Conservation (phyloP, 1,140 invertebrate genomes). For the Ectropis grisescens region DNA sequence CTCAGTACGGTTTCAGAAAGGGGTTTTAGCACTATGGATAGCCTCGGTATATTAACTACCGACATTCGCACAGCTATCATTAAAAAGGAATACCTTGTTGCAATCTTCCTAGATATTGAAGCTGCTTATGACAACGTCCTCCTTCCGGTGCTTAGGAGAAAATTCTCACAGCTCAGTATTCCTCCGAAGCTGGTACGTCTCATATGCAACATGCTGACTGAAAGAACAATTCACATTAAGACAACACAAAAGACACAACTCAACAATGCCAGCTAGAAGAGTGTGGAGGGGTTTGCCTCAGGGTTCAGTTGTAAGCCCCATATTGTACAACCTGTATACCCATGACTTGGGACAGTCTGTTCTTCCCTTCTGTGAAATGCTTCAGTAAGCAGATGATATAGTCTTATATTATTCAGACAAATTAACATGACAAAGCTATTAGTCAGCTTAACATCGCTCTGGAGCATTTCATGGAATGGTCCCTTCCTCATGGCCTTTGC, state of each 20-base stretch:
- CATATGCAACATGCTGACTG: conserved; percentile 8
- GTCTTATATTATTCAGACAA: conserved; percentile 6
- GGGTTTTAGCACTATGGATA: conserved; percentile 5
- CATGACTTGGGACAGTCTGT: conserved; percentile 6
- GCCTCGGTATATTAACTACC: conserved; percentile 3
- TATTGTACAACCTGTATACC: conserved; percentile 16
- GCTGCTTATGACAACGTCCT: conserved; percentile 16
- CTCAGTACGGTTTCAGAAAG: conserved; percentile 9
- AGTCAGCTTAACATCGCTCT: conserved; percentile 2
- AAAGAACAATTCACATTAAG: conserved; percentile 7
- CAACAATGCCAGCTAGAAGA: neutral
- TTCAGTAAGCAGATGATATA: conserved; percentile 14
- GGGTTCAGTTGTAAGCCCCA: conserved; percentile 16
- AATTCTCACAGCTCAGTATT: conserved; percentile 6
- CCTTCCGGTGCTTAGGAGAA: conserved; percentile 7
- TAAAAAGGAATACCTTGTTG: conserved; percentile 5
- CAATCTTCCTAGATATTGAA: conserved; percentile 5
- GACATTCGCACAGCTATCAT: conserved; percentile 9
- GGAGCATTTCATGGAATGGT: conserved; percentile 1
- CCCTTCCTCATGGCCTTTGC: conserved; percentile 4
- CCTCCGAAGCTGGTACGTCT: conserved; percentile 3
- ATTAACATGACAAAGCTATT: neutral
- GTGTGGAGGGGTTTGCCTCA: conserved; percentile 14
- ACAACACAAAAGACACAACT: no score
- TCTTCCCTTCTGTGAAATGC: neutral